Evolutionary conservation across 2,797 vertebrate species (phyloP), one percentile per base, ranked within the genome.

Genomic region (Paedocypris micromegethes): DNA sequence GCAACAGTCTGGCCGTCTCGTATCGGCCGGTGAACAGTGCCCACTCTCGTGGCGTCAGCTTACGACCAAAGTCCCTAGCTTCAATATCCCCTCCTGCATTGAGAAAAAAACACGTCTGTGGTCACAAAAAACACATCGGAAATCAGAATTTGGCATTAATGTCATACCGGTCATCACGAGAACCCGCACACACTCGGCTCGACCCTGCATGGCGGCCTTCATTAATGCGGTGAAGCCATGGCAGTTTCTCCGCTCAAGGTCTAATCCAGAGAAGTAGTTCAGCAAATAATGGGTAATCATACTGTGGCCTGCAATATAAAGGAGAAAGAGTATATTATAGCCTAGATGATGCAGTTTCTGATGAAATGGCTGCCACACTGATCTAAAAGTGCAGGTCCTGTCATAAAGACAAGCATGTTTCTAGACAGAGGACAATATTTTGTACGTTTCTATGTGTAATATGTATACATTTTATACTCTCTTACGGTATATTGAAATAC

Each of bases 131-230:
- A 57, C 3, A 51, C 47, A 46, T 45, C 37, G 63, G 43, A n/a
- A 6, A 57, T 37, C 39, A 57, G 38, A 61, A 48, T 9, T 42
- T 3, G 41, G 41, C 8, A 61, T 47, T 8, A 54, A 41, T 49
- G 48, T 53, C 37, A 1, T 90, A 96, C 96, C 96, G 81, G 93
- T 90, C 75, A 98, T 71, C 88, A 98, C 92, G 73, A 99, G 88
- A 3, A 90, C 83, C 65, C 92, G 86, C 77, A 93, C 88, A 2
- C 93, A 96, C 2, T 94, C 92, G 0, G 85, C 85, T 9, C 93
- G 88, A 3, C 97, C 97, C 83, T 97, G 95, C 90, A 98, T 92
- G 7, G 94, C 93, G 0, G 96, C 93, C 78, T 98, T 99, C 95
- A 98, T 98, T 82, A 98, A 74, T 1, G 96, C 94, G 0, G 96